phyloP scores from a whole-genome alignment of 2,113 vertebrate species.

The Progne subis region DNA sequence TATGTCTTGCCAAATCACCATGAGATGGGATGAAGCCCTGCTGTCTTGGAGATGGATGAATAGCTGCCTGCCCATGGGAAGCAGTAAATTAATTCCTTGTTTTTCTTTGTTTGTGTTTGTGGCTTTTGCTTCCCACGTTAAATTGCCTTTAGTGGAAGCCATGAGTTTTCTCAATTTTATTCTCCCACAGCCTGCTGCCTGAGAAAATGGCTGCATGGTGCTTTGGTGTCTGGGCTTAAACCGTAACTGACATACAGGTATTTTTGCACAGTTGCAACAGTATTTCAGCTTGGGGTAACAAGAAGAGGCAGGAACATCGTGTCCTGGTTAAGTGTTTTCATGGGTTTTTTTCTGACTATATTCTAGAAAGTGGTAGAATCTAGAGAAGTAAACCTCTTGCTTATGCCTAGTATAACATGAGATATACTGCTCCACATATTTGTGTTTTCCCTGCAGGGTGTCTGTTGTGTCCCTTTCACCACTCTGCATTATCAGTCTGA shows the following conservation, averaged over 20 bases:
- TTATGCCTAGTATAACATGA: not conserved
- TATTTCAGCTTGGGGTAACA: not conserved
- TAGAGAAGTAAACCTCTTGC: not conserved
- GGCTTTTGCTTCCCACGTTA: not conserved
- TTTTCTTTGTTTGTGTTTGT: not conserved
- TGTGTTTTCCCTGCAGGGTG: not conserved
- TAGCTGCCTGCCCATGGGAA: not conserved
- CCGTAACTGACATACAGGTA: not conserved
- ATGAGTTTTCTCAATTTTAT: not conserved
- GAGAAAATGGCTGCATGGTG: rapidly evolving
- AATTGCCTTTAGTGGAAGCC: not conserved
- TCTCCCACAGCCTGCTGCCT: rapidly evolving
- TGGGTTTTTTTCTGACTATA: not conserved
- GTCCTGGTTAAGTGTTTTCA: not conserved
- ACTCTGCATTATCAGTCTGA: not conserved
- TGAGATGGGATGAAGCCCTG: not conserved
- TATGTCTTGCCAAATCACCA: not conserved
- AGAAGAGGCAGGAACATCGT: not conserved
- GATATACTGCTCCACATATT: not conserved
- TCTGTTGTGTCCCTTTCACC: not conserved
- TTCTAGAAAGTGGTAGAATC: not conserved
- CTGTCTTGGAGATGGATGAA: not conserved
- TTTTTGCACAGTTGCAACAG: not conserved
- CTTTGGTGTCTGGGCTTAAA: not conserved
- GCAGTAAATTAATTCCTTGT: not conserved